Evolutionary conservation across 64 coral and sea anemone species (phyloP), one percentile per base, ranked within the genome.

Genomic region (Stichodactyla helianthus): DNA sequence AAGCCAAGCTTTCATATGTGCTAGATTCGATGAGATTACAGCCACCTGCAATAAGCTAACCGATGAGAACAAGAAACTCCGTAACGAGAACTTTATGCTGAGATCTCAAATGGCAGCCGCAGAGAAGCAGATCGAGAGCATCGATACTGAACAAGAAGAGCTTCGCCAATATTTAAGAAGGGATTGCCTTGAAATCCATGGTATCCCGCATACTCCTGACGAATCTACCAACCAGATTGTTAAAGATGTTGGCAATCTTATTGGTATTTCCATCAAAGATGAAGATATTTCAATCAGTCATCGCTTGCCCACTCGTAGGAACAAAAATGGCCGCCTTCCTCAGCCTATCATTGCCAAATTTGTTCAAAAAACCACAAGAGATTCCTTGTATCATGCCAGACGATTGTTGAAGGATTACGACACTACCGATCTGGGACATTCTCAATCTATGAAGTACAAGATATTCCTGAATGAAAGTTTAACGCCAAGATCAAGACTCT

Each of bases 261-360:
- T 63, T 18, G 60, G 17, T 18, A 15, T 63, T 16, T 5, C 11
- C 5, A 63, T 63, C 17, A 18, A 63, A 13, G 60, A 63, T 13
- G 60, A 63, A 15, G 60, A 63, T 63, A 5, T 63, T 63, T 63
- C 17, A 90, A 85, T 63, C 53, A 17, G 56, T 90, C 1, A 86
- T 74, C 25, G 83, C 55, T 53, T 83, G 78, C 89, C 83, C 5
- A 16, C 12, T 63, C 11, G 17, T 15, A 63, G 17, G 17, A 13
- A 16, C 11, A 18, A 18, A 6, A 57, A 57, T 57, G 55, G 13
- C 7, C 7, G 7, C 13, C 55, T 9, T 9, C 7, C 7, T 57
- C 17, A 4, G 11, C 60, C 60, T 4, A 63, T 63, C 11, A 63
- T 57, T 57, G 60, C 17, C 17, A 63, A 63, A 63, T 63, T 63